Evolutionary conservation across 2,797 vertebrate species (phyloP).

Genomic region (Tiaroga cobitis): DNA sequence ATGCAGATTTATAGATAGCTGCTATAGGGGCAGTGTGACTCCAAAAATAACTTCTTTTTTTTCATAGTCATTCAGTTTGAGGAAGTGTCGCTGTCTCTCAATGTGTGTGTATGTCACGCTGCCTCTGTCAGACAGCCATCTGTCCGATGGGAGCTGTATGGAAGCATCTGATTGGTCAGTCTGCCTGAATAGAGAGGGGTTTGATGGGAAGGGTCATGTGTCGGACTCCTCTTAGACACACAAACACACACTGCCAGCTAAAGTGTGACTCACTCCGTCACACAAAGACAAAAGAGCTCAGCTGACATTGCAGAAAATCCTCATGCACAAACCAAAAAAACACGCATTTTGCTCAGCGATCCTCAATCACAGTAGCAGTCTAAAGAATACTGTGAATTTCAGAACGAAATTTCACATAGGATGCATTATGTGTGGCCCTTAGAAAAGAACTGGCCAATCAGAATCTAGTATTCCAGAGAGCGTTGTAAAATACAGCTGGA

Average conservation of each 20-base stretch:
- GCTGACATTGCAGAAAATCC: constrained; percentile 74
- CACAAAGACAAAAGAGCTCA: constrained; percentile 53
- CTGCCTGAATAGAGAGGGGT: constrained; percentile 44
- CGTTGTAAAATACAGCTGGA: not conserved
- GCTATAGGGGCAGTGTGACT: not conserved
- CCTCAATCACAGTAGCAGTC: not conserved
- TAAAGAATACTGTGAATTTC: constrained; percentile 2
- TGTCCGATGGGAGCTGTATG: constrained; percentile 66
- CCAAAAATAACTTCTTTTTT: not conserved
- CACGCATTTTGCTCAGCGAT: constrained; percentile 8
- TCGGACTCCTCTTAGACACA: constrained; percentile 66
- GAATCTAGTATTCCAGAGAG: not conserved
- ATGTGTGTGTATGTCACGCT: constrained; percentile 37
- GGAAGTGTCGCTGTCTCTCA: not conserved
- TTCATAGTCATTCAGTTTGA: constrained; percentile 32
- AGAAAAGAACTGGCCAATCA: not conserved
- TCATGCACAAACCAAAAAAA: constrained; percentile 17
- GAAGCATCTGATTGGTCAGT: constrained; percentile 64
- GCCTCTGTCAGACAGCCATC: constrained; percentile 69
- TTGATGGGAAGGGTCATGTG: constrained; percentile 71
- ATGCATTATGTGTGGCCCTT: not conserved
- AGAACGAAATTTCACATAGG: not conserved
- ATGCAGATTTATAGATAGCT: not conserved
- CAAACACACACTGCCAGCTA: constrained; percentile 45
- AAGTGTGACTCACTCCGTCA: constrained; percentile 46